Conservation (phyloP, 1,140 invertebrate genomes). For the Metopolophium dirhodum region DNA sequence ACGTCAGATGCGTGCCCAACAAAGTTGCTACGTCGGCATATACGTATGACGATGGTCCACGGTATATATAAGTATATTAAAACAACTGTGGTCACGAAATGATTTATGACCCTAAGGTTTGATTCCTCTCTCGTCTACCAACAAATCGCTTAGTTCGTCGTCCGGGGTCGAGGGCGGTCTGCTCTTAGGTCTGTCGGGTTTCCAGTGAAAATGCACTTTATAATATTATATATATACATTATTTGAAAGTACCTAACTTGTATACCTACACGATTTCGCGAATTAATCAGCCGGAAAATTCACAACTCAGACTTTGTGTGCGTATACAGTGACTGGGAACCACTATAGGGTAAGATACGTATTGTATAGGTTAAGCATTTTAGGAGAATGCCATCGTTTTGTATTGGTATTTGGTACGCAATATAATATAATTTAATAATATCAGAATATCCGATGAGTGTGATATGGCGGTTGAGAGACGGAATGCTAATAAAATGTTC, state of each 20-base stretch:
- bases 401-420: no score
- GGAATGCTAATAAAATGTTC: no score
- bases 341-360: background rate
- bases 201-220: background rate
- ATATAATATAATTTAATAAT: no score
- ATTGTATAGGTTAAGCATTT: background rate
- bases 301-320: constrained; percentile 30
- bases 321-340: background rate
- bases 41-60: background rate
- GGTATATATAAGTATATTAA: background rate
- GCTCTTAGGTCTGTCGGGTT: background rate
- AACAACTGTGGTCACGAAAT: constrained; percentile 9
- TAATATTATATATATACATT: background rate
- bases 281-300: constrained; percentile 52
- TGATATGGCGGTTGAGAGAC: no score
- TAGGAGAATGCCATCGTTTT: background rate
- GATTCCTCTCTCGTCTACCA: background rate
- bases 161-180: background rate
- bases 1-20: background rate
- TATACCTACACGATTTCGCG: background rate
- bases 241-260: background rate
- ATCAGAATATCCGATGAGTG: no score
- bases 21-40: constrained; percentile 7
- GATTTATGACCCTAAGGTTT: constrained; percentile 17
- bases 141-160: background rate